Evolutionary conservation across 2,113 vertebrate species (phyloP), one percentile per base, ranked within the genome.

Genomic region (Pao palembangensis): DNA sequence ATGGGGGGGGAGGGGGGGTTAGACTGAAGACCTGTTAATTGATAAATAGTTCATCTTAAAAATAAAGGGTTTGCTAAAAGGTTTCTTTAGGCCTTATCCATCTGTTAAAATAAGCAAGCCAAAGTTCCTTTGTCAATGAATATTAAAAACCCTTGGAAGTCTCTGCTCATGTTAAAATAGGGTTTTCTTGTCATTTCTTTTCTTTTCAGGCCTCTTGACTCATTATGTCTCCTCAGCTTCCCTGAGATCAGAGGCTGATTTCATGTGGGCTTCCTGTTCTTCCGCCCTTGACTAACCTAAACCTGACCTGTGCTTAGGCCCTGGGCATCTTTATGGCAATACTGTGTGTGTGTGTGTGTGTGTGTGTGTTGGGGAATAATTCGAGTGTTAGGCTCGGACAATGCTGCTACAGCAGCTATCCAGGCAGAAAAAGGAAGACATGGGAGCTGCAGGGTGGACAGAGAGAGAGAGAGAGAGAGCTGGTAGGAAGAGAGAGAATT

Each of bases 351-450:
- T 47, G 48, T 58, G 58, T 55, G 13, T 23, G 58, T 18, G 55
- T 58, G 59, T 69, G 66, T 49, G 62, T 65, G 43, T 67, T 70
- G 48, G 72, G 58, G 66, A 80, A 78, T 86, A 86, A 88, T 80
- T 57, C 73, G 71, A 79, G 85, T 83, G 78, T 23, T 8, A 42
- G 84, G 86, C 85, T 61, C 75, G 64, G 57, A 83, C 63, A 84
- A 71, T 73, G 78, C 75, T 69, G 54, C 70, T 79, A 75, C 76
- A 62, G 57, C 71, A 64, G 72, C 66, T 71, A 83, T 68, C 79
- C 83, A 85, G 78, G 83, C 84, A 81, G 87, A 87, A 87, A 83
- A 85, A 77, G 72, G 69, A 85, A 85, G 75, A 85, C 84, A 86
- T 51, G 54, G 73, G 64, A 76, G 82, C 81, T 54, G 44, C 43